A percentile compares a stretch with the other conserved stretches of the same genome.
Conservation (phyloP, 2,113 vertebrate genomes). For the Nothoprocta pentlandii region DNA sequence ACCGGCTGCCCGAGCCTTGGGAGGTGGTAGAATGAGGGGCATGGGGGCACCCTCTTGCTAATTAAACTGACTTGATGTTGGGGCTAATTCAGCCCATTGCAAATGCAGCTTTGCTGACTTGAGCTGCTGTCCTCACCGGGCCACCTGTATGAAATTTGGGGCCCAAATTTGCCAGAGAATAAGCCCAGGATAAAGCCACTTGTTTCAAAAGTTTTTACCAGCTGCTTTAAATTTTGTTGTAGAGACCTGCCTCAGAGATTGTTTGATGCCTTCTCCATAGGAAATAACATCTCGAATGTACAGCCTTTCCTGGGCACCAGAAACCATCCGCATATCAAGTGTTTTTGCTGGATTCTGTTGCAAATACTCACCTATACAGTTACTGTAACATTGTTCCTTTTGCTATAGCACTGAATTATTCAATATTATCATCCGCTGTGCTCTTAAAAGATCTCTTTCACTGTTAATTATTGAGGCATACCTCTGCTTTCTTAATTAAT, state of each 20-base stretch:
- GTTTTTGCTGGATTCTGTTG: conserved; percentile 2
- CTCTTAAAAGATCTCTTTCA: conserved; percentile 2
- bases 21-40: not conserved
- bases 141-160: not conserved
- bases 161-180: not conserved
- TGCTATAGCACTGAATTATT: conserved; percentile 59
- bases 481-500: conserved; percentile 34
- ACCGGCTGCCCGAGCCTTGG: not conserved
- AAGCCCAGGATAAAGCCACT: not conserved
- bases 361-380: conserved; percentile 31
- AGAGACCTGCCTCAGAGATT: not conserved
- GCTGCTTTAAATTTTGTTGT: not conserved
- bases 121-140: not conserved
- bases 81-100: not conserved
- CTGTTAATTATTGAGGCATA: conserved; percentile 41
- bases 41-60: not conserved
- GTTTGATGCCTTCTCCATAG: not conserved
- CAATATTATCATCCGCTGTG: not conserved
- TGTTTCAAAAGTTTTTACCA: not conserved
- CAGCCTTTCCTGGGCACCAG: not conserved
- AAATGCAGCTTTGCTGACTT: not conserved
- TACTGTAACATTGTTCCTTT: conserved; percentile 38
- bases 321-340: not conserved
- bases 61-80: not conserved
- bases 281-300: not conserved